Evolutionary conservation across 1,140 invertebrate genomes (phyloP).

Genomic region (Liolophura sinensis): DNA sequence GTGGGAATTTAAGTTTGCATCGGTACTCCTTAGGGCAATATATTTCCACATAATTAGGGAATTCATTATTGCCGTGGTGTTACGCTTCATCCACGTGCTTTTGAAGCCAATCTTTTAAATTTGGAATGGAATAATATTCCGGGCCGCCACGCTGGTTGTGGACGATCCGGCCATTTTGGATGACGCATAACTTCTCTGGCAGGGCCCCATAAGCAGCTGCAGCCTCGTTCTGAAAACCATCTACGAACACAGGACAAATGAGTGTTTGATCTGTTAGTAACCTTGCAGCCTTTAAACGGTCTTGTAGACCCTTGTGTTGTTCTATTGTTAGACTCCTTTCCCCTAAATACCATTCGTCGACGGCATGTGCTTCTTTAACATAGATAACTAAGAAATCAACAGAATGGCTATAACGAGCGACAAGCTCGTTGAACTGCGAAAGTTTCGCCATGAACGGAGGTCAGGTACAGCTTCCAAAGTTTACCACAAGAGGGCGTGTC

Average conservation of each 20-base stretch:
- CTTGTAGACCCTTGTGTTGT: constrained; percentile 23
- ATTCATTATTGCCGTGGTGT: no score
- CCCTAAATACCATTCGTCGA: constrained; percentile 30
- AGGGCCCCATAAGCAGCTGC: constrained; percentile 27
- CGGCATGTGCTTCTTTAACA: constrained; percentile 34
- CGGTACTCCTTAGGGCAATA: no score
- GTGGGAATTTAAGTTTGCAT: no score
- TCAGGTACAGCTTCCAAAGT: constrained; percentile 44
- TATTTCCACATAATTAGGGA: no score
- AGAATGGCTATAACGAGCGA: constrained; percentile 18
- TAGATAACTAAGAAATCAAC: constrained; percentile 39
- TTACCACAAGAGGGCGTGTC: constrained; percentile 33
- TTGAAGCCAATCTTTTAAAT: no score
- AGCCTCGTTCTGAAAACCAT: constrained; percentile 27
- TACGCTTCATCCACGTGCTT: no score
- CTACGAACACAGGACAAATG: constrained; percentile 26
- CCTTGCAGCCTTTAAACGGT: constrained; percentile 32
- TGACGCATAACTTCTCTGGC: constrained; percentile 37
- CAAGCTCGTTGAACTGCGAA: constrained; percentile 25
- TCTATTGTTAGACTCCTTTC: constrained; percentile 7
- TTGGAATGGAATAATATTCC: no score
- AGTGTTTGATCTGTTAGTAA: constrained; percentile 7
- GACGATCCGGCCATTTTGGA: constrained; percentile 1
- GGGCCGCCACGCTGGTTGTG: no score
- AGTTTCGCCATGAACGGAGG: constrained; percentile 37